These are phyloP conservation scores for Crotalus viridis DNA, from an alignment of 2,113 vertebrate genomes.

Conservation along the genomic window DNA sequence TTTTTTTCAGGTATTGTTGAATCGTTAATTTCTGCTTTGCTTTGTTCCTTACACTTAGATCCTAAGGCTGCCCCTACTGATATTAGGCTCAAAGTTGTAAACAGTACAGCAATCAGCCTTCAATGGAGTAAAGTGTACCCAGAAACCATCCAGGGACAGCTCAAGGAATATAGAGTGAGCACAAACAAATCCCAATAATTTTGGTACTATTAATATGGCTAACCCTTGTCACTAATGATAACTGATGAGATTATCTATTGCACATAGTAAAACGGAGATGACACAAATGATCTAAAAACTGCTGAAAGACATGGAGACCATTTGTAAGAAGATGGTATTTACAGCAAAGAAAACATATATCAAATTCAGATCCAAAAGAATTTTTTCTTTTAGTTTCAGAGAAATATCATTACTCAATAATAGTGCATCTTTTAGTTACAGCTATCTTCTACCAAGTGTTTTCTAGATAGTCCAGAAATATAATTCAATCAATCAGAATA, in stretches of 20 bases:
- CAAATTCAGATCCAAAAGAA: not conserved
- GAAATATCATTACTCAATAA: not conserved
- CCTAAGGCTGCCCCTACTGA: constrained; percentile 85
- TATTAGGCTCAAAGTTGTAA: constrained; percentile 80
- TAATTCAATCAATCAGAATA: not conserved
- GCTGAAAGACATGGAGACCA: too few relatives aligned
- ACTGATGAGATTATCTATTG: not conserved
- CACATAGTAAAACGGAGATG: constrained; percentile 24
- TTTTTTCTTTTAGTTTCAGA: not conserved
- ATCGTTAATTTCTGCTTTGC: not conserved
- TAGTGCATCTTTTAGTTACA: not conserved
- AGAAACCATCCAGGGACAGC: constrained; percentile 85
- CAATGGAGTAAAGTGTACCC: constrained; percentile 87
- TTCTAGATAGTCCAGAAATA: not conserved
- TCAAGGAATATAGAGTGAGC: constrained; percentile 94
- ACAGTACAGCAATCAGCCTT: constrained; percentile 83
- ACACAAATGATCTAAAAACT: constrained; percentile 13
- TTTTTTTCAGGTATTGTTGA: not conserved
- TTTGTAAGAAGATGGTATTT: not conserved
- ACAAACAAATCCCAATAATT: not conserved
- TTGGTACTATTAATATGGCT: constrained; percentile 34
- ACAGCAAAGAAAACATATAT: not conserved
- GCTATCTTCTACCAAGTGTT: not conserved
- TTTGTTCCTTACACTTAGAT: constrained; percentile 71
- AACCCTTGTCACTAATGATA: not conserved